Evolutionary conservation across 2,888 invertebrate genomes (phyloP).

Genomic region (Palloptera scutellata): DNA sequence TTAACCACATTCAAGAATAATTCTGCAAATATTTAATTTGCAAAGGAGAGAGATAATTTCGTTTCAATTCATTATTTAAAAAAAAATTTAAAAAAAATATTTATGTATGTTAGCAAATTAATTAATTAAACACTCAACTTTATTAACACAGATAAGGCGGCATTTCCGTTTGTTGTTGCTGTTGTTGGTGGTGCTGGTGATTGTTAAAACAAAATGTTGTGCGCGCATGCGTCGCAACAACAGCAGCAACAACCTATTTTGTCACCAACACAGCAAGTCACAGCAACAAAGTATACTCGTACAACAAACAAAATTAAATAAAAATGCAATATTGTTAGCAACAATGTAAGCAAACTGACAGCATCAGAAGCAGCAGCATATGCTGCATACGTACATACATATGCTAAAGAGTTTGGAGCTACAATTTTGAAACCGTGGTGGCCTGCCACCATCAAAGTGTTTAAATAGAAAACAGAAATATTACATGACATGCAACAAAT

Average conservation of each 20-base stretch:
- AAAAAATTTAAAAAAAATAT: too few relatives aligned
- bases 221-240: not conserved
- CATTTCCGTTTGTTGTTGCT: conserved; percentile 11
- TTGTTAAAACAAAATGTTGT: not conserved
- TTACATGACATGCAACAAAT: conserved; percentile 10
- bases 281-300: not conserved
- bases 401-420: too few relatives aligned
- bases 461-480: not conserved
- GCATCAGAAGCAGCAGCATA: not conserved
- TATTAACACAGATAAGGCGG: not conserved
- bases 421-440: too few relatives aligned
- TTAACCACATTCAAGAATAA: conserved; percentile 37
- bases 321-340: conserved; percentile 6
- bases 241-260: not conserved
- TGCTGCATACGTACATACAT: too few relatives aligned
- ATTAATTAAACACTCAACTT: not conserved
- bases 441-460: not conserved
- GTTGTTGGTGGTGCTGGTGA: too few relatives aligned
- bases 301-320: not conserved
- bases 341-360: conserved; percentile 3
- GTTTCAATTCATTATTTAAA: too few relatives aligned
- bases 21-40: too few relatives aligned
- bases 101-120: not conserved
- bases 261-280: conserved; percentile 1
- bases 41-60: too few relatives aligned